Percentiles rank a stretch among this genome's conserved stretches.
Conservation (phyloP, 30 jellyfish, hydroid and myxozoan species). For the Chironex yamaguchii region DNA sequence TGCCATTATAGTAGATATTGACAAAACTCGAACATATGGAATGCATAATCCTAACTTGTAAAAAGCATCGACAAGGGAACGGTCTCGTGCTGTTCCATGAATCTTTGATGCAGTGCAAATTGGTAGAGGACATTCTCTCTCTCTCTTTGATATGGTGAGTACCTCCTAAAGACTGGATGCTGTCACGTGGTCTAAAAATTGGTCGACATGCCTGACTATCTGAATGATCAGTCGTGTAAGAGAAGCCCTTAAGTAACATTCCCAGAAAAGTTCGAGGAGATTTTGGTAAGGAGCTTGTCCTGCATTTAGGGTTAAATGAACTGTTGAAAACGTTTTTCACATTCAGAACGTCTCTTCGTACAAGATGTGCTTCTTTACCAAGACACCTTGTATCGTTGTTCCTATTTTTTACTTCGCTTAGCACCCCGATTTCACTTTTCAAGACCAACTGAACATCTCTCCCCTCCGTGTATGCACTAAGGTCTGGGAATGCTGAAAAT, state of each 20-base stretch:
- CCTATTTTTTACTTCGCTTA: slow-evolving; percentile 4
- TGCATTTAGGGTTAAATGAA: slow-evolving; percentile 7
- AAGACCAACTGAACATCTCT: slow-evolving; percentile 11
- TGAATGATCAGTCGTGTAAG: slow-evolving; percentile 2
- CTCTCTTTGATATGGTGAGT: slow-evolving; percentile 17
- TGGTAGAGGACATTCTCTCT: slow-evolving; percentile 59
- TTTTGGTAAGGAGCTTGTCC: slow-evolving; percentile 3
- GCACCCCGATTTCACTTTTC: slow-evolving; percentile 10
- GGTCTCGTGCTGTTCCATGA: slow-evolving; percentile 29
- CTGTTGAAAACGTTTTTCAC: slow-evolving; percentile 23
- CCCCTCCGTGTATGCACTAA: slow-evolving; percentile 34
- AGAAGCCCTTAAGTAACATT: slow-evolving; percentile 5
- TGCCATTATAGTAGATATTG: slow-evolving; percentile 8
- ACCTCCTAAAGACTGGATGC: slow-evolving; percentile 18
- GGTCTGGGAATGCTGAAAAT: slow-evolving; percentile 2
- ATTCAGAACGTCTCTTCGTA: slow-evolving; percentile 8
- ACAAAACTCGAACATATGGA: neutral
- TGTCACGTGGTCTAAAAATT: too few relatives aligned
- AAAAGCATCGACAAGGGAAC: slow-evolving; percentile 27
- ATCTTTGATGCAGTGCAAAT: slow-evolving; percentile 17
- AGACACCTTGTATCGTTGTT: slow-evolving; percentile 6
- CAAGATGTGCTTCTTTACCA: neutral
- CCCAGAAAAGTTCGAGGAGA: slow-evolving; percentile 15
- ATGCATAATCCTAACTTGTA: slow-evolving; percentile 32
- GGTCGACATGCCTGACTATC: slow-evolving; percentile 40